A percentile compares a stretch with the other conserved stretches of the same genome.
phyloP scores from a whole-genome alignment of 2,888 invertebrate genomes.

The Chouioia cunea region DNA sequence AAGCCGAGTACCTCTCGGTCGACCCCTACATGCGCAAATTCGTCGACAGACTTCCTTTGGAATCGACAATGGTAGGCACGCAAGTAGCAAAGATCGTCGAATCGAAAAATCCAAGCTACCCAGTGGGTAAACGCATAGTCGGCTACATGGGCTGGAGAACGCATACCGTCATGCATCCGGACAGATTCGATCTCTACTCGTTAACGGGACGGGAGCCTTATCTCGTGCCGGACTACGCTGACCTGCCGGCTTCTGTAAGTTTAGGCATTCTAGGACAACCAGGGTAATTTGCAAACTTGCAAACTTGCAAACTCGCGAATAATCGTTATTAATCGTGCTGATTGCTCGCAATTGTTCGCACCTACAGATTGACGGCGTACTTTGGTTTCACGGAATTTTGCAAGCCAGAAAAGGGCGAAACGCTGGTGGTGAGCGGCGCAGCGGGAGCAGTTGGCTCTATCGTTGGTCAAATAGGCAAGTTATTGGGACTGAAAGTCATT shows the following conservation, averaged over 20 bases:
- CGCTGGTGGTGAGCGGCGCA: constrained; percentile 80
- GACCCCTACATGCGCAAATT: constrained; percentile 81
- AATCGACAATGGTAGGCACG: constrained; percentile 77
- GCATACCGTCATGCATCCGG: constrained; percentile 70
- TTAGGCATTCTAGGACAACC: constrained; percentile 80
- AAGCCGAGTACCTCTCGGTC: constrained; percentile 79
- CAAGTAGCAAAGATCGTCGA: constrained; percentile 80
- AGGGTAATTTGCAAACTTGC: constrained; percentile 63
- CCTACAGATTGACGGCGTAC: constrained; percentile 61
- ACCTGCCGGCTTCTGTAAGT: constrained; percentile 74
- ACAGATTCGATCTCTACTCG: background rate
- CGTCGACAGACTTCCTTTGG: constrained; percentile 70
- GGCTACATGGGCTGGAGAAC: constrained; percentile 80
- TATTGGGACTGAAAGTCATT: constrained; percentile 76
- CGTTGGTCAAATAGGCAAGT: constrained; percentile 84
- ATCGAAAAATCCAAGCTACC: constrained; percentile 76
- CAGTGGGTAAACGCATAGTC: constrained; percentile 76
- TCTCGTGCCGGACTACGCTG: constrained; percentile 72
- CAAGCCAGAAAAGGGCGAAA: constrained; percentile 78
- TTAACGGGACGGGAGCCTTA: constrained; percentile 53
- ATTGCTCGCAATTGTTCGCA: no score
- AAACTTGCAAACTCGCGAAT: no score
- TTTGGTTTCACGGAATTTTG: constrained; percentile 77
- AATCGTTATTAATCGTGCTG: no score
- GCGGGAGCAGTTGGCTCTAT: constrained; percentile 83